A percentile compares a stretch with the other conserved stretches of the same genome.
These are phyloP conservation scores for Dicerorhinus sumatrensis DNA, from an alignment of 2,113 vertebrate species.

Conservation along the genomic window DNA sequence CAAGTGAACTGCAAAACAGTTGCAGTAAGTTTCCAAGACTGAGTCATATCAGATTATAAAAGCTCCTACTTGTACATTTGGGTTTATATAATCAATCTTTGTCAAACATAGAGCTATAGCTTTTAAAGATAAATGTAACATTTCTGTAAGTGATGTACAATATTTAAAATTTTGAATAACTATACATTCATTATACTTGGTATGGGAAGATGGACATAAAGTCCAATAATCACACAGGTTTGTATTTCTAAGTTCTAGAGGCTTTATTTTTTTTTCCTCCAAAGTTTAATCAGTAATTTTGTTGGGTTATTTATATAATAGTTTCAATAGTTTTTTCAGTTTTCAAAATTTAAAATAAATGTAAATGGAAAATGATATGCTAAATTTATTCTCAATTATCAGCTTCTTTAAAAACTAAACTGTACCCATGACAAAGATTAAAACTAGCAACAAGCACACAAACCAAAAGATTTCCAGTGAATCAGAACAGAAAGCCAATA, in stretches of 20 bases:
- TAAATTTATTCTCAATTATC: constrained; percentile 69
- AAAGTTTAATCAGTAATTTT: constrained; percentile 34
- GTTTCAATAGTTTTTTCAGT: constrained; percentile 66
- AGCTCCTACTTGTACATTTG: constrained; percentile 73
- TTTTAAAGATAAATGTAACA: constrained; percentile 47
- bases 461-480: constrained; percentile 89
- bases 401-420: constrained; percentile 76
- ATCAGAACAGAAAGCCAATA: constrained; percentile 91
- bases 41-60: constrained; percentile 83
- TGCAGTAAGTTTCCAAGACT: constrained; percentile 85
- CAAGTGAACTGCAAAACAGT: constrained; percentile 81
- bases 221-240: not conserved
- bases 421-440: constrained; percentile 87
- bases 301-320: constrained; percentile 16
- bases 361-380: constrained; percentile 66
- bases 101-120: constrained; percentile 44
- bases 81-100: constrained; percentile 67
- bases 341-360: constrained; percentile 76
- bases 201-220: constrained; percentile 12
- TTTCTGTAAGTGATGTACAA: not conserved
- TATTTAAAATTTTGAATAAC: not conserved
- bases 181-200: not conserved
- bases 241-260: constrained; percentile 60
- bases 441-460: constrained; percentile 81
- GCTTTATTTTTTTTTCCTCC: not conserved